Percentiles rank a stretch among this genome's conserved stretches.
These are phyloP conservation scores for Platycnemis pennipes DNA, from an alignment of 2,888 invertebrate species.

Conservation along the genomic window DNA sequence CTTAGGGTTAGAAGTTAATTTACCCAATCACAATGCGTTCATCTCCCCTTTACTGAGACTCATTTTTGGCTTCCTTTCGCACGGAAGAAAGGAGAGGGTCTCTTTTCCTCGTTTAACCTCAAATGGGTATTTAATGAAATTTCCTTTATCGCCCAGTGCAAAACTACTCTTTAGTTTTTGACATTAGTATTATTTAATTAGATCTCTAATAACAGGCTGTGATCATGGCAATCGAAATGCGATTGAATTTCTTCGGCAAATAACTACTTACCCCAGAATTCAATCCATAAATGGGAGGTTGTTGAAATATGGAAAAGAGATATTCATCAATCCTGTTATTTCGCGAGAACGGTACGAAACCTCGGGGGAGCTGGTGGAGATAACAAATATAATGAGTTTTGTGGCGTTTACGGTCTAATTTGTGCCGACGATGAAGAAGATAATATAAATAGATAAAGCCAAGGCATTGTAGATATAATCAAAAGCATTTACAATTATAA, in stretches of 20 bases:
- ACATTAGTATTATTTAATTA: slow-evolving; percentile 3
- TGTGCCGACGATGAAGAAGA: neutral
- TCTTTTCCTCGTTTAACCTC: neutral
- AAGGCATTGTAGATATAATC: neutral
- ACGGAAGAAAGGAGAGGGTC: neutral
- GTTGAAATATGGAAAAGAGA: slow-evolving; percentile 21
- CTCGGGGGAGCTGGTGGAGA: neutral
- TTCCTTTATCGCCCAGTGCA: neutral
- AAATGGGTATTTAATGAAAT: slow-evolving; percentile 8
- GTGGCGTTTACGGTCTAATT: neutral
- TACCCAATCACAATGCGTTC: neutral
- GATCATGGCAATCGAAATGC: neutral
- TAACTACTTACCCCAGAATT: slow-evolving; percentile 38
- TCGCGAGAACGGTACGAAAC: neutral
- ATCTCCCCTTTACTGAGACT: neutral
- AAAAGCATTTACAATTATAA: neutral
- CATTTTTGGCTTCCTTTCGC: neutral
- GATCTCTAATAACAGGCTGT: neutral
- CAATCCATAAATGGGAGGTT: slow-evolving; percentile 35
- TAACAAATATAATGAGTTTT: slow-evolving; percentile 8
- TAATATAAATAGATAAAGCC: neutral
- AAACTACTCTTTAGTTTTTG: neutral
- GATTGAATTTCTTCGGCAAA: slow-evolving; percentile 50
- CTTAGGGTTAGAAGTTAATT: neutral
- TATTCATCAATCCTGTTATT: slow-evolving; percentile 41